Base-by-base conservation (phyloP, 2,113 vertebrate species). In the Rana temporaria region DNA sequence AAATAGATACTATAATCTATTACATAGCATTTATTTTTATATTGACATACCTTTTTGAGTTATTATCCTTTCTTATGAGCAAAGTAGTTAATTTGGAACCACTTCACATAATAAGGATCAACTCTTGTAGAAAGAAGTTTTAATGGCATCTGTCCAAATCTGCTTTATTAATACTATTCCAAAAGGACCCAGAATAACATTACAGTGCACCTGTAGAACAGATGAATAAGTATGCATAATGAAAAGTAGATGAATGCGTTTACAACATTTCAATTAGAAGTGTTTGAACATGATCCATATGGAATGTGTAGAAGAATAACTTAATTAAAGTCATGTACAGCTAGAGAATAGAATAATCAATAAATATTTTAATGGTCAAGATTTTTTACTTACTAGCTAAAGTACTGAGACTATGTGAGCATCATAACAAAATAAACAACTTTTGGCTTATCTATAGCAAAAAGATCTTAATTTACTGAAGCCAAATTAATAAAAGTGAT, bases 81-180 rank as follows among this genome's bases (percentile, higher is more conserved):
- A 75, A 38, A 56, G 42, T 22, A 18, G 32, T 62, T 30, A 57
- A 59, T 34, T 77, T 75, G 72, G 59, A 77, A 77, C 74, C 48
- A 77, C 74, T 52, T 77, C 74, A 77, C 38, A 64, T 77, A 77
- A 53, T 52, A 64, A 63, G 52, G 60, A 55, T n/a, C 55, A 76
- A 55, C 66, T 78, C 62, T 78, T 22, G 38, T 78, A 52, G 20
- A 30, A 78, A 65, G 59, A 55, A 78, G 60, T 78, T 24, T 65
- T 78, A 32, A 77, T 77, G 74, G 74, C 32, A 77, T 30, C n/a
- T 78, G 32, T 55, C 73, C 73, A 76, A 76, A 15, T 60, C 30
- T 6, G 42, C n/a, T 59, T 76, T 30, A 76, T 76, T 76, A 76
- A 76, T 62, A 63, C 59, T 62, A 62, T 76, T 76, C 56, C 59